A percentile compares a stretch with the other conserved stretches of the same genome.
Conservation (phyloP, 2,113 vertebrate genomes). For the Oostethus manadensis region DNA sequence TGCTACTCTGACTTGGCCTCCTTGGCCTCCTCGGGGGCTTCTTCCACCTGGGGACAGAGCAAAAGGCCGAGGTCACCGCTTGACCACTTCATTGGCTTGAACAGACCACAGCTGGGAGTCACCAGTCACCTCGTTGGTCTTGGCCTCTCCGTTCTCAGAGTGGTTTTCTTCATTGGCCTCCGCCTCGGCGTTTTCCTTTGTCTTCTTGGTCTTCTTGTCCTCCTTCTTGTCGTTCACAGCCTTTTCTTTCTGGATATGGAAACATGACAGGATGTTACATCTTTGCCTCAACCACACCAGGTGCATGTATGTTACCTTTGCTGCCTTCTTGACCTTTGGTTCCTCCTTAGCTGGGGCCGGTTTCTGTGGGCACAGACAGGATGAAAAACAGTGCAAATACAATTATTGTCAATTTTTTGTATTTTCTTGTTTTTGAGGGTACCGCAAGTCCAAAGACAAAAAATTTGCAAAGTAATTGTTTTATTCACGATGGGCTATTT, state of each 20-base stretch:
- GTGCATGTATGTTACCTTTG: slow-evolving; percentile 72
- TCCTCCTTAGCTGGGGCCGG: slow-evolving; percentile 77
- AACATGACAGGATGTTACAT: neutral
- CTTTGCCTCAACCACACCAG: too few species aligned
- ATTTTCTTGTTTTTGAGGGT: neutral
- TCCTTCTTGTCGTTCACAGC: slow-evolving; percentile 83
- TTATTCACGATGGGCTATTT: too few species aligned
- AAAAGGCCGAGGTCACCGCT: neutral
- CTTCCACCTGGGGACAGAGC: slow-evolving; percentile 60
- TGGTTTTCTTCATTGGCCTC: slow-evolving; percentile 87
- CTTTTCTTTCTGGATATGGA: slow-evolving; percentile 81
- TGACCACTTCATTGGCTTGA: neutral
- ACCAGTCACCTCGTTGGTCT: slow-evolving; percentile 82
- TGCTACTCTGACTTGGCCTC: slow-evolving; percentile 78
- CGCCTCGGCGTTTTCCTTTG: slow-evolving; percentile 80
- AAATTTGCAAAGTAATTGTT: neutral
- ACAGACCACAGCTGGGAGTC: neutral
- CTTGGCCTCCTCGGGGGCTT: slow-evolving; percentile 69
- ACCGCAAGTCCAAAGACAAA: neutral
- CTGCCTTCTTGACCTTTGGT: slow-evolving; percentile 84
- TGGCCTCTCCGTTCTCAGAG: slow-evolving; percentile 90
- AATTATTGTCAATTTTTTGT: neutral
- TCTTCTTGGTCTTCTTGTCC: slow-evolving; percentile 85
- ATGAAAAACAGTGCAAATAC: neutral
- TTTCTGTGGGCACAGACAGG: slow-evolving; percentile 63